Evolutionary conservation across 1,140 invertebrate genomes (phyloP).

Genomic region (Neodiprion fabricii): DNA sequence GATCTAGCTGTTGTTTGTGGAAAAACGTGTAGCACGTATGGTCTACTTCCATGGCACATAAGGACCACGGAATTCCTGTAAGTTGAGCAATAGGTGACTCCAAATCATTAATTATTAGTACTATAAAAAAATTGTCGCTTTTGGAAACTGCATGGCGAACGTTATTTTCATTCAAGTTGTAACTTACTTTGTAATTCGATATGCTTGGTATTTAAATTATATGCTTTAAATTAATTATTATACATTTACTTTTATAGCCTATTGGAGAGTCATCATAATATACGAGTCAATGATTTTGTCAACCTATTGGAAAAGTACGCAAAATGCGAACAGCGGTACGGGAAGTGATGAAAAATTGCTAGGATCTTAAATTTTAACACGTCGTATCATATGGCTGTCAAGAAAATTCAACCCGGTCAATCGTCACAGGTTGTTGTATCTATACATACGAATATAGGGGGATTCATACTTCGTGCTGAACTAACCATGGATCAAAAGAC

Average conservation of each 20-base stretch:
- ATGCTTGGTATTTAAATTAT: neutral
- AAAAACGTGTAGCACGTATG: constrained; percentile 64
- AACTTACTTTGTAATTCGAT: constrained; percentile 9
- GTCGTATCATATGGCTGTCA: neutral
- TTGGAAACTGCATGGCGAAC: neutral
- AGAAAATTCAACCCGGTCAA: neutral
- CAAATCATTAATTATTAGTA: neutral
- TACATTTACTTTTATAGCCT: constrained; percentile 40
- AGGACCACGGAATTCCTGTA: constrained; percentile 73
- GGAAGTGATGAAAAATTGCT: constrained; percentile 61
- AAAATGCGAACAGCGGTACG: constrained; percentile 73
- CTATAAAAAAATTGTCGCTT: constrained; percentile 17
- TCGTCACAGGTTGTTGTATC: neutral
- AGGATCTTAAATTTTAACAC: constrained; percentile 6
- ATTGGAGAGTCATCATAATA: constrained; percentile 61
- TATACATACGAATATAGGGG: constrained; percentile 28
- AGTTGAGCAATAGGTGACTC: constrained; percentile 26
- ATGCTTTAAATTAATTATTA: constrained; percentile 11
- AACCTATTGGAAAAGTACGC: constrained; percentile 66
- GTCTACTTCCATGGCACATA: constrained; percentile 75
- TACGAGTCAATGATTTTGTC: constrained; percentile 65
- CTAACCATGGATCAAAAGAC: too few species aligned
- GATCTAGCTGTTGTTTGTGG: constrained; percentile 71
- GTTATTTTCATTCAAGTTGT: constrained; percentile 17
- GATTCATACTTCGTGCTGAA: constrained; percentile 30